Conservation (phyloP, 2,797 vertebrate genomes). For the Syncerus caffer region DNA sequence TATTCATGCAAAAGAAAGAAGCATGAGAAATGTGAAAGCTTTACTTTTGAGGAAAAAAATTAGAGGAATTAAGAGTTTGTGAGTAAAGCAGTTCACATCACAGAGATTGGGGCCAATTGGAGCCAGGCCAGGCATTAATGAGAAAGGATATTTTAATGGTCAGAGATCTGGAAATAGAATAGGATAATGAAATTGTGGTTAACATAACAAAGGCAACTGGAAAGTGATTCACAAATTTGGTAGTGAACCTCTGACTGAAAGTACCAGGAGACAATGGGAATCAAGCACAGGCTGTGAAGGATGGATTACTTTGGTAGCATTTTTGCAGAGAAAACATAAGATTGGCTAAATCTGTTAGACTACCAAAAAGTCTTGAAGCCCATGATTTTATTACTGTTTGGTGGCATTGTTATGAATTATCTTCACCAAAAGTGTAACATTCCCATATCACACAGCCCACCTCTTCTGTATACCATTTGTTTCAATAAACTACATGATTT, state of each 20-base stretch:
- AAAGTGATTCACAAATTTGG: neutral
- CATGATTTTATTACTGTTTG: neutral
- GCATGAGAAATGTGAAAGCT: neutral
- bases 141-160: neutral
- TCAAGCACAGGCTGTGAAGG: neutral
- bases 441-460: neutral
- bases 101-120: rapidly evolving
- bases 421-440: neutral
- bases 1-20: neutral
- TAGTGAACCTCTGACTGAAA: neutral
- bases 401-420: neutral
- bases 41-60: neutral
- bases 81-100: neutral
- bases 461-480: neutral
- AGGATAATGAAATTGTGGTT: neutral
- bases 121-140: neutral
- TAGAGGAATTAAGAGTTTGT: neutral
- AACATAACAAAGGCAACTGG: neutral
- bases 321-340: neutral
- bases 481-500: neutral
- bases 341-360: neutral
- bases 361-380: neutral
- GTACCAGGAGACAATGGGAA: neutral
- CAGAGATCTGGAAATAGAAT: neutral
- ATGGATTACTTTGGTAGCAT: neutral